Evolutionary conservation across 2,113 vertebrate genomes (phyloP), one percentile per base, ranked within the genome.

Genomic region (Columba janthina): DNA sequence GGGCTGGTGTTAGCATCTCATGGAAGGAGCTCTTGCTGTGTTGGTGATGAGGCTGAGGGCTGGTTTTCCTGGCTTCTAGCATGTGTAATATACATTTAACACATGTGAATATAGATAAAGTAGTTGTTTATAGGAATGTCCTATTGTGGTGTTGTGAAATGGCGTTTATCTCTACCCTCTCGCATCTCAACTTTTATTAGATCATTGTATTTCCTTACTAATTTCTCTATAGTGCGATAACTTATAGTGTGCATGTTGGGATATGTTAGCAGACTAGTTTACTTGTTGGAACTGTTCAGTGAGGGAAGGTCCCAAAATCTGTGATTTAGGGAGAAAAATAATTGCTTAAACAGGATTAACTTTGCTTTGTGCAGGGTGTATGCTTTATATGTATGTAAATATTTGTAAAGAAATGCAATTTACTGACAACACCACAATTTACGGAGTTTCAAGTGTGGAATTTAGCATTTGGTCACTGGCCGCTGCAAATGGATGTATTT

Each of bases 341-440:
- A 28, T 32, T 70, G 10, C 19, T 51, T 17, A 12, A 20, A 79
- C 26, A 5, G 34, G 0, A 20, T 24, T 16, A 54, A 15, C 9
- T 85, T 65, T 19, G 17, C 24, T 56, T 87, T 71, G 56, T 70
- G 36, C 5, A 5, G 31, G 25, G 6, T 16, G 6, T 3, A 4
- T 48, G 34, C 56, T 72, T 31, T 60, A 17, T 50, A 11, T 15
- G 16, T 48, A 0, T 9, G 14, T 42, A 51, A 29, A 6, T 29
- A 32, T 40, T 79, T 36, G 29, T 8, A 34, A 50, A 42, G 53
- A 60, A 53, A 7, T 12, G 28, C 11, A 15, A 1, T 38, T 85
- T 9, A 1, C 10, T 12, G 44, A 11, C 31, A 78, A 5, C 5
- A 51, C 0, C 7, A 3, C 16, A 3, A 0, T 34, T 40, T 53